Conservation (phyloP, 92 coral and sea anemone genomes). For the Epizoanthus stellaris region DNA sequence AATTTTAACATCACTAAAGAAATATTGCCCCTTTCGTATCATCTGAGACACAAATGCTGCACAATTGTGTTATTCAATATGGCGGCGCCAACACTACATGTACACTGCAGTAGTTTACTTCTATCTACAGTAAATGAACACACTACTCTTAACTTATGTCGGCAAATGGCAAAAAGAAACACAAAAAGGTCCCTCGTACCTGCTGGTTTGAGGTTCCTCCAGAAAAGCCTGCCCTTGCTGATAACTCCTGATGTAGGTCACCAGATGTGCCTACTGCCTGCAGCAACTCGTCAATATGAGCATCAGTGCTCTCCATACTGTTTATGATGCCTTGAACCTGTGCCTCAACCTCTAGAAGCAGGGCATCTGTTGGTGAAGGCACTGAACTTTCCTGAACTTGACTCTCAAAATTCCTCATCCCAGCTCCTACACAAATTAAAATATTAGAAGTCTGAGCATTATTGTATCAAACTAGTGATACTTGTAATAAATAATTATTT, state of each 20-base stretch:
- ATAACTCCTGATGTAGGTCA: not conserved
- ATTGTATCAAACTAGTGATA: too few species aligned
- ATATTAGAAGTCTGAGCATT: not conserved
- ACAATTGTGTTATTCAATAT: too few species aligned
- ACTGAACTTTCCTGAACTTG: not conserved
- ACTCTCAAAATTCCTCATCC: not conserved
- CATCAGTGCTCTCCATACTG: not conserved
- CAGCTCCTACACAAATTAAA: not conserved
- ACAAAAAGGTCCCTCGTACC: not conserved
- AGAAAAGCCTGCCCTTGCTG: not conserved
- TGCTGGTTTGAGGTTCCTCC: not conserved
- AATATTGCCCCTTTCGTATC: too few species aligned
- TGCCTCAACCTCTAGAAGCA: not conserved
- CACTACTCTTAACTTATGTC: not conserved
- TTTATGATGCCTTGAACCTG: not conserved
- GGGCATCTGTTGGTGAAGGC: slow-evolving; percentile 11
- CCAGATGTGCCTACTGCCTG: not conserved
- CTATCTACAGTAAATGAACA: not conserved
- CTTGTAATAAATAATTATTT: too few species aligned
- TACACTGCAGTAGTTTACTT: too few species aligned
- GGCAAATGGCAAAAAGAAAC: too few species aligned
- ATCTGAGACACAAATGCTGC: too few species aligned
- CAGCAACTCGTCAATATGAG: not conserved
- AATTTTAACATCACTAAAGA: too few species aligned
- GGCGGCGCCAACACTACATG: too few species aligned